Evolutionary conservation across 1,140 invertebrate genomes (phyloP).

Genomic region (Proctacanthus coquilletti): DNA sequence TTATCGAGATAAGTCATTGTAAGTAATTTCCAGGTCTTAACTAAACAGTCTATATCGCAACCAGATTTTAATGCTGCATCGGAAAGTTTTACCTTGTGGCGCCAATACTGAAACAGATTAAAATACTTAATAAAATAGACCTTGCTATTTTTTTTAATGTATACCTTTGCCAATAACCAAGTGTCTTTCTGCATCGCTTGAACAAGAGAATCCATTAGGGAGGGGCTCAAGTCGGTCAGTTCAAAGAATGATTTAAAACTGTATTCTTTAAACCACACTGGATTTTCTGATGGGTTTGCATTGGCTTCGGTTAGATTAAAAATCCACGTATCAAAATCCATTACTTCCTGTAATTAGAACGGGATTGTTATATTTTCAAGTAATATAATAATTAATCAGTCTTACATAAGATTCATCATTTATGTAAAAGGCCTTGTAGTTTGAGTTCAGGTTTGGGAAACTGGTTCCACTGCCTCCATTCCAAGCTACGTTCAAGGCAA

Average conservation of each 20-base stretch:
- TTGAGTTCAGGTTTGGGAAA: constrained; percentile 52
- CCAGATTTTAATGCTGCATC: constrained; percentile 27
- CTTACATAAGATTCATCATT: constrained; percentile 45
- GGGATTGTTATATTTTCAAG: neutral
- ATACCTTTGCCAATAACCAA: constrained; percentile 15
- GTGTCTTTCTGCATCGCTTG: constrained; percentile 31
- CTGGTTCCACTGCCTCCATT: constrained; percentile 57
- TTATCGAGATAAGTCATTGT: too few relatives aligned
- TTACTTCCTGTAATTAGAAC: constrained; percentile 37
- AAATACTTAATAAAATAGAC: too few relatives aligned
- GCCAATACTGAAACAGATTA: constrained; percentile 18
- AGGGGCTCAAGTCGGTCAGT: constrained; percentile 32
- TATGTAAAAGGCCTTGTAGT: constrained; percentile 58
- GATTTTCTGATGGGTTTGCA: constrained; percentile 31
- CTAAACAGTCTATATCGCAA: constrained; percentile 33
- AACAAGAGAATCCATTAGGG: constrained; percentile 33
- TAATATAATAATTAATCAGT: constrained; percentile 8
- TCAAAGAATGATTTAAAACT: constrained; percentile 44
- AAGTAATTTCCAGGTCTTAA: too few relatives aligned
- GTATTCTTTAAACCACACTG: constrained; percentile 51
- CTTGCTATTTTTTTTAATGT: too few relatives aligned
- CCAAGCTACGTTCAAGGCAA: constrained; percentile 45
- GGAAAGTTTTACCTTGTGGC: constrained; percentile 25
- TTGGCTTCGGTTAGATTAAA: constrained; percentile 68
- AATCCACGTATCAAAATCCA: constrained; percentile 55